phyloP scores from a whole-genome alignment of 1,140 invertebrate species.

The Drosophila hydei region DNA sequence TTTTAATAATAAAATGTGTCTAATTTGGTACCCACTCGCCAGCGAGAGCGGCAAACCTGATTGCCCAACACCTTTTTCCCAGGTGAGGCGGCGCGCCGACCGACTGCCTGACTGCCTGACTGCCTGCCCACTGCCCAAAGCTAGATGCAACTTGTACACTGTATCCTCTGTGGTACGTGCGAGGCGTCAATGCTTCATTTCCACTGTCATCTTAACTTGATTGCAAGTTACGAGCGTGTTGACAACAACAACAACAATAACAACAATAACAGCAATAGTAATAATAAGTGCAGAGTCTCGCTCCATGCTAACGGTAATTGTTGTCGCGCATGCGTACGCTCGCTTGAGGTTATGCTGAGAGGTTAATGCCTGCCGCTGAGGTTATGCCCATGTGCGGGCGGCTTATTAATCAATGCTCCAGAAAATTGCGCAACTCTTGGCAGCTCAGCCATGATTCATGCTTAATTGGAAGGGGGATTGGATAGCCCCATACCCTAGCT shows the following conservation, averaged over 20 bases:
- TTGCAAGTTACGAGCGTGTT: conserved; percentile 84
- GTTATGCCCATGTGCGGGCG: conserved; percentile 52
- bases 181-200: conserved; percentile 84
- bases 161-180: conserved; percentile 72
- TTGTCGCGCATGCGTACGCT: conserved; percentile 48
- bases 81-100: conserved; percentile 21
- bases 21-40: conserved; percentile 79
- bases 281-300: conserved; percentile 6
- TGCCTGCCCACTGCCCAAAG: conserved; percentile 57
- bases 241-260: conserved; percentile 63
- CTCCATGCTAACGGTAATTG: conserved; percentile 63
- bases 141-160: conserved; percentile 19
- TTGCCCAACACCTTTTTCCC: conserved; percentile 64
- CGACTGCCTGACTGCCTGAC: conserved; percentile 17
- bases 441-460: conserved; percentile 68
- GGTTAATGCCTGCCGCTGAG: conserved; percentile 28
- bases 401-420: conserved; percentile 67
- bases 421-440: conserved; percentile 28
- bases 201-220: conserved; percentile 84
- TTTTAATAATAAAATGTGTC: conserved; percentile 83
- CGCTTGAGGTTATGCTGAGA: conserved; percentile 14
- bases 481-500: conserved; percentile 9
- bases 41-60: conserved; percentile 60
- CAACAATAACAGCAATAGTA: background rate
- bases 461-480: conserved; percentile 60